Conservation (phyloP, 1,140 invertebrate genomes). For the Megathymus violae region DNA sequence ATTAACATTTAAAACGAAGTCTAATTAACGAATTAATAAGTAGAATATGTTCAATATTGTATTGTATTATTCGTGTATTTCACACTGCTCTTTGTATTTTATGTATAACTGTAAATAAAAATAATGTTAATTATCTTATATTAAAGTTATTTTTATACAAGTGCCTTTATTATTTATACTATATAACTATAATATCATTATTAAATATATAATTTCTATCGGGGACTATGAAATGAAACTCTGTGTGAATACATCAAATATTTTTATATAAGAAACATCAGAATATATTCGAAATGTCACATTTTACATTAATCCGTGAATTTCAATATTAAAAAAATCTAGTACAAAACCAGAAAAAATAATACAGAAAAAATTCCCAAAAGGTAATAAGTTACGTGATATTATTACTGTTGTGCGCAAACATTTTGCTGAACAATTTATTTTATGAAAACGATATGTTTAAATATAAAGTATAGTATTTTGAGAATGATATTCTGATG, state of each 20-base stretch:
- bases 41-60: too few relatives aligned
- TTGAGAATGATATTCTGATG: conserved; percentile 37
- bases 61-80: too few relatives aligned
- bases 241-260: conserved; percentile 36
- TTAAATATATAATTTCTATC: background rate
- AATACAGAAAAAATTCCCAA: conserved; percentile 19
- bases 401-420: conserved; percentile 42
- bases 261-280: conserved; percentile 79
- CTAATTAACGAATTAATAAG: background rate
- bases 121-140: background rate
- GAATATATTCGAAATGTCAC: conserved; percentile 80
- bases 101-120: conserved; percentile 3
- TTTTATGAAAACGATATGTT: conserved; percentile 50
- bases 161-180: too few relatives aligned
- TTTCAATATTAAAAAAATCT: conserved; percentile 38
- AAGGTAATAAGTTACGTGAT: conserved; percentile 27
- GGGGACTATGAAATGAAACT: conserved; percentile 52
- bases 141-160: conserved; percentile 9
- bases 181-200: background rate
- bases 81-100: too few relatives aligned
- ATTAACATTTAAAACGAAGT: background rate
- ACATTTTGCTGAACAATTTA: conserved; percentile 41
- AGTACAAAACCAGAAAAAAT: conserved; percentile 33
- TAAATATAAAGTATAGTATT: conserved; percentile 13
- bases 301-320: conserved; percentile 61